phyloP scores from a whole-genome alignment of 2,888 invertebrate genomes.

The Cryptophagus acutangulus region DNA sequence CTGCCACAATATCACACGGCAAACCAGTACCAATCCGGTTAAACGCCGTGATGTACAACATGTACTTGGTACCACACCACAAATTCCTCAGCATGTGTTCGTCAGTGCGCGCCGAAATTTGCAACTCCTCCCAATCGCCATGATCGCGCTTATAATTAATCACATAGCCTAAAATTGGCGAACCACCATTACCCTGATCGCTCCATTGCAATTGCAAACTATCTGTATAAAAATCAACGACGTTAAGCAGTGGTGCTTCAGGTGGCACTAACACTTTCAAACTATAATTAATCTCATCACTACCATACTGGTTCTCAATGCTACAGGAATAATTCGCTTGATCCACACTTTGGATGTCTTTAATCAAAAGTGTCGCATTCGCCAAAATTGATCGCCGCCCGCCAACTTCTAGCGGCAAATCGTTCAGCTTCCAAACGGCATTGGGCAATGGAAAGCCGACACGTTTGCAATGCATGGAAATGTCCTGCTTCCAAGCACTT shows the following conservation, averaged over 20 bases:
- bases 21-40: conserved; percentile 85
- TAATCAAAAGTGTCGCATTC: conserved; percentile 69
- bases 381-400: conserved; percentile 60
- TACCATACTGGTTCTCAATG: conserved; percentile 79
- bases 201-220: conserved; percentile 72
- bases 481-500: conserved; percentile 83
- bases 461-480: conserved; percentile 75
- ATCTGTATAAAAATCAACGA: conserved; percentile 77
- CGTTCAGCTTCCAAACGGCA: conserved; percentile 75
- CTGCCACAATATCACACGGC: conserved; percentile 82
- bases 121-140: conserved; percentile 88
- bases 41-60: conserved; percentile 84
- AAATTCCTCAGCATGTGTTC: conserved; percentile 75
- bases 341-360: conserved; percentile 74
- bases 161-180: conserved; percentile 76
- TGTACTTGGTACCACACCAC: conserved; percentile 85
- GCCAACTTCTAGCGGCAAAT: conserved; percentile 67
- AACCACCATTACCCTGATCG: conserved; percentile 76
- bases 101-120: conserved; percentile 75
- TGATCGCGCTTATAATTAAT: conserved; percentile 86
- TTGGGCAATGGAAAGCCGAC: conserved; percentile 77
- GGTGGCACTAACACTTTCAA: conserved; percentile 77
- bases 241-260: conserved; percentile 74
- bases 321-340: conserved; percentile 87
- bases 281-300: conserved; percentile 76